Evolutionary conservation across 2,888 invertebrate species (phyloP).

Genomic region (Thymelicus lineola): DNA sequence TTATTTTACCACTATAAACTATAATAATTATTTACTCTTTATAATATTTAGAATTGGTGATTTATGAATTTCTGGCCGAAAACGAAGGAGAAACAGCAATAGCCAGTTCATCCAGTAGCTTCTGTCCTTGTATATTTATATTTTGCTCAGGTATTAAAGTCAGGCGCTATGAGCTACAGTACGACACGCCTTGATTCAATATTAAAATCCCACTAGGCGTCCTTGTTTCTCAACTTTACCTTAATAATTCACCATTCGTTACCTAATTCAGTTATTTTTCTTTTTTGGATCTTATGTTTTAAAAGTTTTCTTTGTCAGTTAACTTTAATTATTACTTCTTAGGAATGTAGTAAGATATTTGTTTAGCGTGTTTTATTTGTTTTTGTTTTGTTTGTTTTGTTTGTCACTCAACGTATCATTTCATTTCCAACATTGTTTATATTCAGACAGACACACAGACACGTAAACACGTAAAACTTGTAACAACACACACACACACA

Average conservation of each 20-base stretch:
- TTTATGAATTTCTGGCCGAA: not conserved
- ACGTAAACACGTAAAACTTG: no score
- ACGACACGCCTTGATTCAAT: slow-evolving; percentile 72
- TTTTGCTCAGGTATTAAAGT: slow-evolving; percentile 75
- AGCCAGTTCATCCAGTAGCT: not conserved
- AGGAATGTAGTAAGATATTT: no score
- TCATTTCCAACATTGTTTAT: no score
- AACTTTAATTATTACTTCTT: not conserved
- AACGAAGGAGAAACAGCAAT: not conserved
- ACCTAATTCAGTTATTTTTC: not conserved
- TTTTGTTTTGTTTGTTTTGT: no score
- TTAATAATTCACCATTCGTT: slow-evolving; percentile 12
- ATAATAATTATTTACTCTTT: no score
- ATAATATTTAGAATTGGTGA: no score
- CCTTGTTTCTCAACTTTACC: slow-evolving; percentile 17
- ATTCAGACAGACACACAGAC: no score
- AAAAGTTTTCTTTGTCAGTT: not conserved
- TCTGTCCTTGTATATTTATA: slow-evolving; percentile 73
- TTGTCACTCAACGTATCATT: no score
- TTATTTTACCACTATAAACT: no score
- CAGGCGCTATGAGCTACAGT: slow-evolving; percentile 67
- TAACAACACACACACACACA: no score
- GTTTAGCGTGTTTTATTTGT: no score
- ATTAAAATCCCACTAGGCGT: slow-evolving; percentile 55
- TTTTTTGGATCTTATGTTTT: not conserved